These are phyloP conservation scores for Rapana venosa DNA, from an alignment of 2,888 invertebrate genomes.

Conservation along the genomic window DNA sequence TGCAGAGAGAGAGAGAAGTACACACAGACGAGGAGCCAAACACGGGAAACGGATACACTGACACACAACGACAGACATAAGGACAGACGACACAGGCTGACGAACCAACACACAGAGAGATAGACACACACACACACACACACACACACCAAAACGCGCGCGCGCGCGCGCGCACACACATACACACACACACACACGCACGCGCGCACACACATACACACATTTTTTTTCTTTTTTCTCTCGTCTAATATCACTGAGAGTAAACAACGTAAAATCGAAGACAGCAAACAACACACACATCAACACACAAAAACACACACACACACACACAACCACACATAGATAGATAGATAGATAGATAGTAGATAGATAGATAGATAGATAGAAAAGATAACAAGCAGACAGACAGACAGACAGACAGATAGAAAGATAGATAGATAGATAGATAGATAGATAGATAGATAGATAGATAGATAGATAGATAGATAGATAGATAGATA, in stretches of 20 bases:
- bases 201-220: background rate
- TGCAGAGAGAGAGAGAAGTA: background rate
- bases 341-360: background rate
- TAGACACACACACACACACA: background rate
- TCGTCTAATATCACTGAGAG: background rate
- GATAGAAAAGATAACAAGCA: background rate
- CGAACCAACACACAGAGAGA: background rate
- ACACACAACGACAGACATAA: background rate
- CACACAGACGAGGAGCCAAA: background rate
- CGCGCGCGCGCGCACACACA: background rate
- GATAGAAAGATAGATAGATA: background rate
- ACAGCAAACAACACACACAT: background rate
- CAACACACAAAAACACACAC: background rate
- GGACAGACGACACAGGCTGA: background rate
- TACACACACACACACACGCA: background rate
- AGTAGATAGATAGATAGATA: background rate
- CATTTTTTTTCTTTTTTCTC: background rate
- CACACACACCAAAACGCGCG: background rate
- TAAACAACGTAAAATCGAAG: background rate
- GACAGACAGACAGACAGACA: background rate
- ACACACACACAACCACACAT: background rate
- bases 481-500: background rate
- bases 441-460: background rate
- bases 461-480: background rate
- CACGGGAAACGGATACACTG: background rate